A percentile compares a stretch with the other conserved stretches of the same genome.
Conservation (phyloP, 2,888 invertebrate genomes). For the Acronicta psi region DNA sequence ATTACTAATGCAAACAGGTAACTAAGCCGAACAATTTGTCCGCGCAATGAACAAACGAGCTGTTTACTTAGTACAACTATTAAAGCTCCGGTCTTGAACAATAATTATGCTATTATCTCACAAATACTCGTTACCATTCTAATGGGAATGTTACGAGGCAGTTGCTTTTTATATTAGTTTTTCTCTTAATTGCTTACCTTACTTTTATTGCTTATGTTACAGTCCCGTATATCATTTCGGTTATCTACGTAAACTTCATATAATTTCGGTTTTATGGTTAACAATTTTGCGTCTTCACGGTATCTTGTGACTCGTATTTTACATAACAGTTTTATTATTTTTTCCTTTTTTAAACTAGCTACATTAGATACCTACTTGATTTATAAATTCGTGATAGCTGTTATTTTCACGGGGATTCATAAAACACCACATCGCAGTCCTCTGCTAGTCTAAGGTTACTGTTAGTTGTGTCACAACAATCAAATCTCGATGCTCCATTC, state of each 20-base stretch:
- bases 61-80: conserved; percentile 53
- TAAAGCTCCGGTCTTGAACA: conserved; percentile 61
- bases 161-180: conserved; percentile 47
- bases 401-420: too few species aligned
- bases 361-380: not conserved
- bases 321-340: not conserved
- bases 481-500: too few species aligned
- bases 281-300: conserved; percentile 13
- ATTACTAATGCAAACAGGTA: conserved; percentile 53
- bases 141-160: conserved; percentile 63
- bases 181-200: conserved; percentile 42
- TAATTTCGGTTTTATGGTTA: conserved; percentile 28
- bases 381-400: too few species aligned
- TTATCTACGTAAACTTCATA: conserved; percentile 47
- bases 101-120: conserved; percentile 75
- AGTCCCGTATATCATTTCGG: conserved; percentile 42
- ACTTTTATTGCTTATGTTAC: conserved; percentile 42
- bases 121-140: conserved; percentile 67
- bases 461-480: too few species aligned
- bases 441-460: too few species aligned
- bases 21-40: conserved; percentile 54
- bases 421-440: too few species aligned
- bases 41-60: conserved; percentile 52
- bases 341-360: not conserved
- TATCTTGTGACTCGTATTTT: conserved; percentile 11